phyloP scores from a whole-genome alignment of 2,113 vertebrate genomes.

The Pluvianellus socialis region DNA sequence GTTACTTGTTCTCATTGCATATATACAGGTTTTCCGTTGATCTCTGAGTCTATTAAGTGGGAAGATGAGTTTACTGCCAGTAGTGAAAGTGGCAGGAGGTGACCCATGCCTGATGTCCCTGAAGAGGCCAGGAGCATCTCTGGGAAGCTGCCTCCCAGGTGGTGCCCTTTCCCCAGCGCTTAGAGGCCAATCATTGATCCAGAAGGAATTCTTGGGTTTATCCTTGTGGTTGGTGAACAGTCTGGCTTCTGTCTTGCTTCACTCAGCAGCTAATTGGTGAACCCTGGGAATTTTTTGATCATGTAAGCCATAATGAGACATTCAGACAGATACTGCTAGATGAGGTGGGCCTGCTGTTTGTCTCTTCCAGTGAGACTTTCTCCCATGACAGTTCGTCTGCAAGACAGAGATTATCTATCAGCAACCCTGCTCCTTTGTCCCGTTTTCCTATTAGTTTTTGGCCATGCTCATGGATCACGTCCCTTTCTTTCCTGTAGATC shows the following conservation, averaged over 20 bases:
- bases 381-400: not conserved
- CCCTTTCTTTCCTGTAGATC: not conserved
- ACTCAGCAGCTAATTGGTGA: not conserved
- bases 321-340: not conserved
- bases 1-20: not conserved
- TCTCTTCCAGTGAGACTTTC: not conserved
- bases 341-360: not conserved
- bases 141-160: not conserved
- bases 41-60: not conserved
- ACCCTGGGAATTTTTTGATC: not conserved
- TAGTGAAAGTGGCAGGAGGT: not conserved
- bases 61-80: not conserved
- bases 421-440: not conserved
- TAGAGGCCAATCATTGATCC: not conserved
- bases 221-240: accelerated
- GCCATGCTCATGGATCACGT: not conserved
- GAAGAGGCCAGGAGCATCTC: not conserved
- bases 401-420: not conserved
- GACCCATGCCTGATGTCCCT: not conserved
- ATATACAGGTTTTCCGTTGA: not conserved
- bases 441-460: not conserved
- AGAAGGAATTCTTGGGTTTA: not conserved
- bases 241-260: not conserved
- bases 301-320: not conserved
- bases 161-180: not conserved